Evolutionary conservation across 1,140 invertebrate species (phyloP), one percentile per base, ranked within the genome.

Genomic region (Brachionus asplanchnoidis): DNA sequence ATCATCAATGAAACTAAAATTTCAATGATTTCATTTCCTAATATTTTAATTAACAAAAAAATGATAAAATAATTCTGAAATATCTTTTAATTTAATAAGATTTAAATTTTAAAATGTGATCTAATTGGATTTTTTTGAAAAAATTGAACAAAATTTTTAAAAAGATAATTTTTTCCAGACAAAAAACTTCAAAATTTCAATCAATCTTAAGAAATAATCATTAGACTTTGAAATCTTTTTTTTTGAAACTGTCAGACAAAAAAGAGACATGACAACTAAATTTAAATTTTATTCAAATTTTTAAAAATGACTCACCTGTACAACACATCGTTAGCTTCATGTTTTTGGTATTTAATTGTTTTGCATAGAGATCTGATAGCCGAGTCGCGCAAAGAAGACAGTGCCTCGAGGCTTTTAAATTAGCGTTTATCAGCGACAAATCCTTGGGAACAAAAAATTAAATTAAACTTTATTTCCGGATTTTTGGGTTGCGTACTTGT

Each of bases 261-360:
- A n/a, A 53, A 53, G 17, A 17, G 17, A 17, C 12, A 53, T 0
- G n/a, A 53, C 14, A 7, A 14, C 2, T 17, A 53, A 53, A 53
- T 11, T 6, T 5, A 70, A 70, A 32, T 40, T 28, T n/a, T 32
- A 32, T 32, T 70, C 0, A 32, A 28, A 28, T 28, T 85, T 60
- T n/a, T 8, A 44, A 32, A 17, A 20, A 9, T 84, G 12, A 88
- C 93, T 92, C 89, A 95, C 94, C 93, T 93, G 88, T 94, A 94
- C 2, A 95, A 90, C 26, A 95, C 93, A 87, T 94, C 93, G 88
- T 94, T 94, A 53, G 93, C 93, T 86, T 93, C 92, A 87, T 94
- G 93, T 73, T 92, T 91, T 87, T 94, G 93, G 86, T 94, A 94
- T 32, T 93, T 91, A 2, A 94, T 93, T 50, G 92, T 91, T 88